Evolutionary conservation across 2,888 invertebrate species (phyloP), one percentile per base, ranked within the genome.

Genomic region (Lepidocyrtinus sp.): DNA sequence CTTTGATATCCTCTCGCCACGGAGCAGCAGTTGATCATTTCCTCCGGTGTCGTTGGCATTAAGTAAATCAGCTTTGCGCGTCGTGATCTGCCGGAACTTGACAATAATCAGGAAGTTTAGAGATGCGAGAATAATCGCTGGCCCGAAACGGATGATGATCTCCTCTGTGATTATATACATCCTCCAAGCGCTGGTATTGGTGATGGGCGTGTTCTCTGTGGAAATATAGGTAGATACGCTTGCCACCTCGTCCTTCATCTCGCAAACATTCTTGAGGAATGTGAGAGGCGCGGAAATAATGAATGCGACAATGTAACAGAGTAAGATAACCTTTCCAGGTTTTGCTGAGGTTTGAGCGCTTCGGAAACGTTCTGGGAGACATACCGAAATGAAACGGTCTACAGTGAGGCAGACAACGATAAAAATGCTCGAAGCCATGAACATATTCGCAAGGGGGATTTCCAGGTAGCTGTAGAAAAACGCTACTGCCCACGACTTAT

Each of bases 351-450:
- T 89, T 85, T 89, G 88, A 22, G 88, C 87, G 76, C 87, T 88
- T 68, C 88, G 87, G 85, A 89, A 89, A 73, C 88, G 87, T 2
- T 88, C 88, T n/a, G 89, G 89, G 36, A 88, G 87, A 83, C 90
- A 90, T 12, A 90, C 89, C 3, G 90, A 90, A 82, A 90, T 88
- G 87, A 90, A 90, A 36, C 90, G 88, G 82, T 90, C 90, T 19
- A 90, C 88, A 1, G 90, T 90, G 21, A 90, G 88, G 78, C 89
- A 90, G 3, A 90, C 89, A 9, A 90, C 90, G 75, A 90, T 88
- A 88, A 90, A 90, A n/a, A 90, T 90, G 68, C 89, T 89, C 36
- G 89, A 88, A 2, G 90, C 90, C 89, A 90, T 90, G 85, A 90
- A 88, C 1, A 89, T 88, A 85, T 90, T 90, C 21, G 89, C 89